Conservation (phyloP, 2,113 vertebrate genomes). For the Peromyscus maniculatus region DNA sequence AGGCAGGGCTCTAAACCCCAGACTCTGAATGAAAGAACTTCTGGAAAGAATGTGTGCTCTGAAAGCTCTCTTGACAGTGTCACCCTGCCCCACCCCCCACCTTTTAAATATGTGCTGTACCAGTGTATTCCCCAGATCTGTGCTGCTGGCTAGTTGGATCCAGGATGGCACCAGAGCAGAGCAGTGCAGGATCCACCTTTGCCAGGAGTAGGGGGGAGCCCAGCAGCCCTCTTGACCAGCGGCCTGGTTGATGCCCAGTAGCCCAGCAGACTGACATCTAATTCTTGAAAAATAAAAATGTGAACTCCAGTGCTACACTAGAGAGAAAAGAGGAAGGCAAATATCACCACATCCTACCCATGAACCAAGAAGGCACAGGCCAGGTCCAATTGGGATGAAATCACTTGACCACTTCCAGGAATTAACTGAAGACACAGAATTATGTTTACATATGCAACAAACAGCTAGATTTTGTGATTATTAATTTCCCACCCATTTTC, state of each 20-base stretch:
- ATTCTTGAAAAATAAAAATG: not conserved
- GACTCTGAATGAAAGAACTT: not conserved
- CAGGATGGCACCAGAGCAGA: too few relatives aligned
- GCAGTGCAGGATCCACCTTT: not conserved
- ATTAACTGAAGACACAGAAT: not conserved
- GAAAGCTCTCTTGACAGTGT: not conserved
- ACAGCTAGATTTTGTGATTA: not conserved
- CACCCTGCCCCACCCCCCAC: rapidly evolving
- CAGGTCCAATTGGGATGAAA: not conserved
- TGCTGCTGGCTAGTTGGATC: not conserved
- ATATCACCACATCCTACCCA: not conserved
- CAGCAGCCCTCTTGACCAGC: too few relatives aligned
- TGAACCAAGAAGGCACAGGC: not conserved
- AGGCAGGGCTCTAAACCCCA: not conserved
- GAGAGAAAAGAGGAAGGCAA: not conserved
- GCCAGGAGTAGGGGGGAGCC: not conserved
- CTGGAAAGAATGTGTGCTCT: not conserved
- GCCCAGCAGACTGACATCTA: not conserved
- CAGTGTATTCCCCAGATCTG: rapidly evolving
- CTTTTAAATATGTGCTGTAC: not conserved
- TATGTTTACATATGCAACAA: not conserved
- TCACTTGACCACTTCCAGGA: not conserved
- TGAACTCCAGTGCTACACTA: not conserved
- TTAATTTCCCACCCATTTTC: not conserved
- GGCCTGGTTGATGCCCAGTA: not conserved